Evolutionary conservation across 2,113 vertebrate genomes (phyloP).

Genomic region (Eolophus roseicapilla): DNA sequence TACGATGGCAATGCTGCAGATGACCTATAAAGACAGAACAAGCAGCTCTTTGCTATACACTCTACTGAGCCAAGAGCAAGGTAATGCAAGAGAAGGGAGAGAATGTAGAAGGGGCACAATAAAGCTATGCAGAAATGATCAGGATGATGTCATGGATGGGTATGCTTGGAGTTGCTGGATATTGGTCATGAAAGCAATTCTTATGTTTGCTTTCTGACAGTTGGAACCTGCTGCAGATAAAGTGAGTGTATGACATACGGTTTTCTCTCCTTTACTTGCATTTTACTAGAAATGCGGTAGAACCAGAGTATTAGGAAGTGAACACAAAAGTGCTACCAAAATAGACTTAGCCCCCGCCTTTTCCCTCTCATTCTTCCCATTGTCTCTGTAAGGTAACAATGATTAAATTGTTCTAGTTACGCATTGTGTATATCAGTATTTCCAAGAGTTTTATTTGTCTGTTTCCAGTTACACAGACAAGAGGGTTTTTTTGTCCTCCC

Average conservation of each 20-base stretch:
- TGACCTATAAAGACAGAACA: not conserved
- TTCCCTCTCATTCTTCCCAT: not conserved
- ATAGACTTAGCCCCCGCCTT: not conserved
- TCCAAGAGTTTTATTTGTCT: not conserved
- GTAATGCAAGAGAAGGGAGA: not conserved
- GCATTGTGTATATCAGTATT: not conserved
- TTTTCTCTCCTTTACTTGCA: not conserved
- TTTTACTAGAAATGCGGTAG: not conserved
- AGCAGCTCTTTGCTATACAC: not conserved
- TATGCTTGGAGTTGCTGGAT: not conserved
- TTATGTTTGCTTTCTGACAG: not conserved
- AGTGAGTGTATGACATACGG: rapidly evolving
- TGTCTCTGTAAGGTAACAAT: not conserved
- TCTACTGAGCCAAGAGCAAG: not conserved
- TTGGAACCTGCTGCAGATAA: not conserved
- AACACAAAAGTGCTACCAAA: not conserved
- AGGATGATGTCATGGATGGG: not conserved
- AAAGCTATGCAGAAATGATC: not conserved
- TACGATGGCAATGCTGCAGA: not conserved
- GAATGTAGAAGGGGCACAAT: not conserved
- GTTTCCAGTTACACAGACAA: not conserved
- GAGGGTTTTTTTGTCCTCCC: not conserved
- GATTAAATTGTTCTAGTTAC: not conserved
- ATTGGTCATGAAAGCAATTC: not conserved
- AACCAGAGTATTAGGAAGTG: not conserved